Base-by-base conservation (phyloP, 1,140 invertebrate species). In the Ganaspis sp. region DNA sequence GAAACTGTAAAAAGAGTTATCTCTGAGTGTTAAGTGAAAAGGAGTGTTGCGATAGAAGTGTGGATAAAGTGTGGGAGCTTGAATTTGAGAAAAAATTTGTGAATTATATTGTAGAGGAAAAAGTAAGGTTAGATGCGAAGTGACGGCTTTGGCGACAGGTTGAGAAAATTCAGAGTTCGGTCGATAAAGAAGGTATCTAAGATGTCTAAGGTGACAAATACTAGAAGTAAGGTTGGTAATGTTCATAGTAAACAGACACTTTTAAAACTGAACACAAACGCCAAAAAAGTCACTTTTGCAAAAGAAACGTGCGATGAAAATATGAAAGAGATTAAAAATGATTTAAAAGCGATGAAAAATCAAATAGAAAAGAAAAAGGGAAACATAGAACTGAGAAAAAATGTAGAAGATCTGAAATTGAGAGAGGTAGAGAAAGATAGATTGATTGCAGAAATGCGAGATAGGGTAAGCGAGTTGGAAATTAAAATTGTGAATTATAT, bases 361-460 rank as follows among this genome's bases (percentile, higher is more conserved):
- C 9, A 45, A 45, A 45, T 45, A 45, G 42, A 45, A 45, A 45
- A 45, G n/a, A 45, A 45, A 45, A 45, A 45, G n/a, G 42, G n/a
- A n/a, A 45, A 45, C 15, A 15, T 12, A 1, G 42, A 45, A 15
- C n/a, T 45, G 42, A 45, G 42, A 45, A 45, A 15, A 45, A 45
- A 12, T 45, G 1, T 45, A 1, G 42, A 45, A 45, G 42, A 45
- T 1, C n/a, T 45, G 12, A 45, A 45, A 45, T 11, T 15, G n/a
- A 15, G 12, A 45, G 42, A 45, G n/a, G 12, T 15, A 12, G 12
- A 45, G n/a, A 45, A 45, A 45, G 42, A 45, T 45, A 45, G n/a
- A 45, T 45, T 45, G 4, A 45, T 45, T 45, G 12, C 42, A 15
- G 42, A 45, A 45, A 45, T 45, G 12, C 12, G 42, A 45, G 42